phyloP scores from a whole-genome alignment of 2,113 vertebrate species.

The Alethe diademata region DNA sequence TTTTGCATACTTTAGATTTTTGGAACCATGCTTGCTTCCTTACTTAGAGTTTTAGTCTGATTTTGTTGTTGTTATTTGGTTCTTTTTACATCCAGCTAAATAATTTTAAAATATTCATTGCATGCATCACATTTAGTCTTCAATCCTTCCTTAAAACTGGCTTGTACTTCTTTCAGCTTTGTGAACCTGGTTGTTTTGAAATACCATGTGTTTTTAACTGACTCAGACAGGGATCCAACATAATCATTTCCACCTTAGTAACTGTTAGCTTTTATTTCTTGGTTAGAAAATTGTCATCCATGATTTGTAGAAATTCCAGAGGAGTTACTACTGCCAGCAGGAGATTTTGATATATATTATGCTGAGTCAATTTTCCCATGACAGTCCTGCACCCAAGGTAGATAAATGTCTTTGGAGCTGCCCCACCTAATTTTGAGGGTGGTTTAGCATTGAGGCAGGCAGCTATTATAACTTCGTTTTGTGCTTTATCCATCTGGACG shows the following conservation, averaged over 20 bases:
- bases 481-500: neutral
- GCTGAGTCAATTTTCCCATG: neutral
- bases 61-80: neutral
- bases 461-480: neutral
- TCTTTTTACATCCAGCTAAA: neutral
- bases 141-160: neutral
- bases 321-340: neutral
- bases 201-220: neutral
- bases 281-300: slow-evolving; percentile 4
- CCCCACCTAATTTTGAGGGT: neutral
- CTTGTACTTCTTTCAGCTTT: neutral
- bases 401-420: neutral
- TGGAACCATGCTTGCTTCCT: neutral
- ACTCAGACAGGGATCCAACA: neutral
- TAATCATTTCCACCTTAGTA: slow-evolving; percentile 35
- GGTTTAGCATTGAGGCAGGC: neutral
- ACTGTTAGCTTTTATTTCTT: neutral
- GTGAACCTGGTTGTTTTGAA: neutral
- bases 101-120: neutral
- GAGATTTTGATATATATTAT: neutral
- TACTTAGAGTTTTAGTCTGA: neutral
- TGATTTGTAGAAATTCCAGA: slow-evolving; percentile 41
- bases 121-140: neutral
- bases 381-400: neutral
- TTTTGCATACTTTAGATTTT: neutral